These are phyloP conservation scores for Anser cygnoides DNA, from an alignment of 2,113 vertebrate genomes.

Conservation along the genomic window DNA sequence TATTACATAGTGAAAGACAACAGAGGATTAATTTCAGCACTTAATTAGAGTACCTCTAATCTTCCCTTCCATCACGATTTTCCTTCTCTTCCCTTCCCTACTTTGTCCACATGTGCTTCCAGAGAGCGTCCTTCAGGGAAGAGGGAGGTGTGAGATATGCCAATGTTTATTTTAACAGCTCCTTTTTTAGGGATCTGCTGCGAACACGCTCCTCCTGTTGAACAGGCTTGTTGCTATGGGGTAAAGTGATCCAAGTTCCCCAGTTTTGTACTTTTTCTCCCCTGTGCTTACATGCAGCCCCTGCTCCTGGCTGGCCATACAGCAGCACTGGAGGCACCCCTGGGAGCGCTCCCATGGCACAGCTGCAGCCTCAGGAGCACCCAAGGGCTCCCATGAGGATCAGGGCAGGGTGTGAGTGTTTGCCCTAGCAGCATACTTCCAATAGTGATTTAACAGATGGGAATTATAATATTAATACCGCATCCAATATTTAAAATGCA, in stretches of 20 bases:
- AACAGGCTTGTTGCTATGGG: slow-evolving; percentile 66
- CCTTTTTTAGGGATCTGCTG: slow-evolving; percentile 67
- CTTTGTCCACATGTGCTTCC: slow-evolving; percentile 27
- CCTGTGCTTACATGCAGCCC: background rate
- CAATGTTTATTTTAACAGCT: slow-evolving; percentile 70
- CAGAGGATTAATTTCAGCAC: background rate
- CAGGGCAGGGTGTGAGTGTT: fast-evolving
- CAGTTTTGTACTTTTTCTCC: background rate
- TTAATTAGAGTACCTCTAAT: background rate
- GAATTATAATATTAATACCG: background rate
- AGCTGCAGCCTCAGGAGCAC: fast-evolving
- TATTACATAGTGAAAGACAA: background rate
- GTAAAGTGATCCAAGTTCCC: background rate
- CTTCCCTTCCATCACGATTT: background rate
- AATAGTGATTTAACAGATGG: fast-evolving
- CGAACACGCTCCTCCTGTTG: slow-evolving; percentile 50
- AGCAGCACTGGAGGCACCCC: background rate
- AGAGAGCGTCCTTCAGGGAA: slow-evolving; percentile 40
- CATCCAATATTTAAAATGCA: background rate
- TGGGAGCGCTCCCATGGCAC: background rate
- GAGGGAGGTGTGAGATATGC: slow-evolving; percentile 67
- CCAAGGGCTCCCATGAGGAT: fast-evolving
- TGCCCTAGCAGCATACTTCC: background rate
- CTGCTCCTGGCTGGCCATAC: background rate
- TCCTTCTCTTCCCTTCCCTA: background rate